phyloP scores from a whole-genome alignment of 2,888 invertebrate species.

The Cremastinae sp. region DNA sequence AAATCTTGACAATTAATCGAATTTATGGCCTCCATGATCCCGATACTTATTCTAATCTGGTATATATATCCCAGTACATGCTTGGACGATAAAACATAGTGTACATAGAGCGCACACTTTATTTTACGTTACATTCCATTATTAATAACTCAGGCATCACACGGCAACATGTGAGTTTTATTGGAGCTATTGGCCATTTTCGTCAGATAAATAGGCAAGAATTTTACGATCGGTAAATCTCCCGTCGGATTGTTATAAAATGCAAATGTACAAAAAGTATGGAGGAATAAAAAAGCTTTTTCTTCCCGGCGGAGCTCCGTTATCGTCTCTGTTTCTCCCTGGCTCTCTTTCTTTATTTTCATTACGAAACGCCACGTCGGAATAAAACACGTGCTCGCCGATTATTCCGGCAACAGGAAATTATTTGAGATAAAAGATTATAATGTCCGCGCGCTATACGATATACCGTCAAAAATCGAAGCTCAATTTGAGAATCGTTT shows the following conservation, averaged over 20 bases:
- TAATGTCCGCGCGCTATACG: not conserved
- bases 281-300: slow-evolving; percentile 7
- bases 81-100: no score
- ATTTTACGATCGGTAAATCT: slow-evolving; percentile 21
- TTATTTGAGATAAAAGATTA: slow-evolving; percentile 13
- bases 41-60: no score
- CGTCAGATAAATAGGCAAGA: not conserved
- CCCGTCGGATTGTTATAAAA: slow-evolving; percentile 12
- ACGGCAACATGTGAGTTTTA: no score
- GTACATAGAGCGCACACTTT: no score
- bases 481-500: slow-evolving; percentile 3
- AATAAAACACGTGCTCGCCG: slow-evolving; percentile 3
- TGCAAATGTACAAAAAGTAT: slow-evolving; percentile 13
- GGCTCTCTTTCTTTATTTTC: no score
- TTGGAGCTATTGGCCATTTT: not conserved
- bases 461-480: no score
- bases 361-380: no score
- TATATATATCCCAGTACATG: no score
- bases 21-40: no score
- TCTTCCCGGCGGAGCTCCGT: not conserved
- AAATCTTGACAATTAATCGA: no score
- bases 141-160: no score
- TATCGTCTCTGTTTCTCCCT: slow-evolving; percentile 4
- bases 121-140: no score
- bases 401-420: not conserved